These are phyloP conservation scores for Porites divaricata DNA, from an alignment of 92 coral and sea anemone species.

Conservation along the genomic window DNA sequence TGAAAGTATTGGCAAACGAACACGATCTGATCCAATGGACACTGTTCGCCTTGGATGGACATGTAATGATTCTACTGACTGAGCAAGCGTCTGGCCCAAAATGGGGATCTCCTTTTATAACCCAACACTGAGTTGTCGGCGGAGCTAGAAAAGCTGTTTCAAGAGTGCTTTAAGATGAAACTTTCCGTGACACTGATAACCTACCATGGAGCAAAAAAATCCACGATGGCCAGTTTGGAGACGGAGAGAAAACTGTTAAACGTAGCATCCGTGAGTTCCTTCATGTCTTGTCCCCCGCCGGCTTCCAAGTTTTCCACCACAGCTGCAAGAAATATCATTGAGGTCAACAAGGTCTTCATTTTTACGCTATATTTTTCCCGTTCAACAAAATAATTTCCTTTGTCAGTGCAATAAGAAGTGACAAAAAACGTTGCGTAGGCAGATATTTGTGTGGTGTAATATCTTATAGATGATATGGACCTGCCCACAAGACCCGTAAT, in stretches of 20 bases:
- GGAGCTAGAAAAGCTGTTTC: background rate
- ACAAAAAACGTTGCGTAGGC: background rate
- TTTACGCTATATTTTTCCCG: background rate
- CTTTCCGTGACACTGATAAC: background rate
- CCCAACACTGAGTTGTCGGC: background rate
- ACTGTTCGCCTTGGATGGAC: too few relatives aligned
- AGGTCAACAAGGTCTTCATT: constrained; percentile 18
- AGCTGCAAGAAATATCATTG: constrained; percentile 4
- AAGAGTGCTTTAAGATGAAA: too few relatives aligned
- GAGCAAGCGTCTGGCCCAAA: too few relatives aligned
- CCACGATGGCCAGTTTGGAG: constrained; percentile 41
- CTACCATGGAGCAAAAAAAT: constrained; percentile 61
- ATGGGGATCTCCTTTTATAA: background rate
- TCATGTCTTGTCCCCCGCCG: background rate
- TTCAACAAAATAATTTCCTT: background rate
- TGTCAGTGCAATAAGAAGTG: background rate
- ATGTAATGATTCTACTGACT: too few relatives aligned
- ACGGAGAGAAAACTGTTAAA: constrained; percentile 23
- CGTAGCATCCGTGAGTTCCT: constrained; percentile 17
- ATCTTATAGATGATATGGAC: constrained; percentile 10
- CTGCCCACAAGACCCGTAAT: constrained; percentile 23
- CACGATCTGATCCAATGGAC: too few relatives aligned
- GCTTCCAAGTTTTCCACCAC: background rate
- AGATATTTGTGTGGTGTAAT: constrained; percentile 6
- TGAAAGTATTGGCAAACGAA: too few relatives aligned